A percentile compares a stretch with the other conserved stretches of the same genome.
Conservation (phyloP, 2,113 vertebrate species). For the Salvelinus alpinus region DNA sequence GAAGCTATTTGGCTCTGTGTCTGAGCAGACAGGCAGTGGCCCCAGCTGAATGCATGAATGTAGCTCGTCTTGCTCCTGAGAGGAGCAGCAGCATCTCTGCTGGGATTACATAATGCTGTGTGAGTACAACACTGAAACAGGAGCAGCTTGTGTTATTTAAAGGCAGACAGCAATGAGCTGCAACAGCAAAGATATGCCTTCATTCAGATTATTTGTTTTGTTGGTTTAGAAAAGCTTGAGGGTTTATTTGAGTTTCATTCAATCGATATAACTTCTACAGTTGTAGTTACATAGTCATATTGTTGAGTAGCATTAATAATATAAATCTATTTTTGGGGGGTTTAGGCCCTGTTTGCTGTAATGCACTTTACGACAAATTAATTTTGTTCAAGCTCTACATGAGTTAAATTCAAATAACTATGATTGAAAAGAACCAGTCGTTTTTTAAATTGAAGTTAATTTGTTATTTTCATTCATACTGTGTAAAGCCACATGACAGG, state of each 20-base stretch:
- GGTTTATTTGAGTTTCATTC: neutral
- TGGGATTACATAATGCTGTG: constrained; percentile 46
- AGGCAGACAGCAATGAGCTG: constrained; percentile 24
- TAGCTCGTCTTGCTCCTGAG: constrained; percentile 30
- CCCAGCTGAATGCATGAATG: constrained; percentile 34
- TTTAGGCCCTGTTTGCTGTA: no score
- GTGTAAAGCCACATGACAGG: no score
- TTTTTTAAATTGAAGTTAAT: no score
- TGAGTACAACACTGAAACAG: constrained; percentile 39
- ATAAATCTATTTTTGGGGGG: no score
- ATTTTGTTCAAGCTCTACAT: no score
- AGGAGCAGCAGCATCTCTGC: constrained; percentile 7
- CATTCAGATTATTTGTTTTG: neutral
- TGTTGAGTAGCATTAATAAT: no score
- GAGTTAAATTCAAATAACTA: no score
- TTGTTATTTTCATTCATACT: no score
- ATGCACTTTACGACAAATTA: no score
- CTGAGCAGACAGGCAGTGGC: constrained; percentile 18
- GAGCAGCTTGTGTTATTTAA: constrained; percentile 38
- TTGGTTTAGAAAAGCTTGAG: neutral
- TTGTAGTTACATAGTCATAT: neutral
- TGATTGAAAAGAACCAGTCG: no score
- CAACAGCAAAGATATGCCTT: neutral
- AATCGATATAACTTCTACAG: no score
- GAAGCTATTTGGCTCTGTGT: neutral